Percentiles rank a stretch among this genome's conserved stretches.
These are phyloP conservation scores for Spheniscus mendiculus DNA, from an alignment of 2,113 vertebrate genomes.

Conservation along the genomic window DNA sequence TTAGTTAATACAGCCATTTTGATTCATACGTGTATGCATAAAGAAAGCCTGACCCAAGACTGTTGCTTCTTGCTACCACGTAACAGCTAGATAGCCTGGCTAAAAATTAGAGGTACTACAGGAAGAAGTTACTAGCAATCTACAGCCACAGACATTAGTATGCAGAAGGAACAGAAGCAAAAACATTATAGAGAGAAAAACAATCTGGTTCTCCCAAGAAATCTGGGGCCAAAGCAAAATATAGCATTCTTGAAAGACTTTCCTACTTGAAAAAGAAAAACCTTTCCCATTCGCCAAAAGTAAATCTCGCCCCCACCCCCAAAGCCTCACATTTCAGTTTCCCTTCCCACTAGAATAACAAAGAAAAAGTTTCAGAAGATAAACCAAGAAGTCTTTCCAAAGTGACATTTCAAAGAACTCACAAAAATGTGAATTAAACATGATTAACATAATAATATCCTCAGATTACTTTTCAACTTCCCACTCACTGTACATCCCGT, in stretches of 20 bases:
- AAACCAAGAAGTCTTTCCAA: neutral
- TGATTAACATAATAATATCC: neutral
- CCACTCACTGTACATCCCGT: too few species aligned
- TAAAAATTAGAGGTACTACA: neutral
- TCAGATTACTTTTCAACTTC: neutral
- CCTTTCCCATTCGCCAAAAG: neutral
- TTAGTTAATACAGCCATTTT: neutral
- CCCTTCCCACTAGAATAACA: neutral
- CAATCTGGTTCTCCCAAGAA: neutral
- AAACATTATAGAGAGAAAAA: neutral
- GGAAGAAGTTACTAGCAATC: neutral
- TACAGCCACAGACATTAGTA: neutral
- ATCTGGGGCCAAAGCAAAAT: neutral
- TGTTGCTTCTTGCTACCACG: neutral
- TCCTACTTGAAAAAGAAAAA: neutral
- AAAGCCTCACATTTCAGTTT: neutral
- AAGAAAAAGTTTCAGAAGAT: neutral
- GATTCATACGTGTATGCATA: neutral
- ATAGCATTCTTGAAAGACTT: fast-evolving
- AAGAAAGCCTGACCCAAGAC: neutral
- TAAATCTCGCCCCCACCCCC: neutral
- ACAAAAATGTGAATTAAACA: neutral
- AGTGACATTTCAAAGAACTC: neutral
- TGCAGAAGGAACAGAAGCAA: neutral
- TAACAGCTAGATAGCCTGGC: neutral